Evolutionary conservation across 2,113 vertebrate species (phyloP).

Genomic region (Meles meles): DNA sequence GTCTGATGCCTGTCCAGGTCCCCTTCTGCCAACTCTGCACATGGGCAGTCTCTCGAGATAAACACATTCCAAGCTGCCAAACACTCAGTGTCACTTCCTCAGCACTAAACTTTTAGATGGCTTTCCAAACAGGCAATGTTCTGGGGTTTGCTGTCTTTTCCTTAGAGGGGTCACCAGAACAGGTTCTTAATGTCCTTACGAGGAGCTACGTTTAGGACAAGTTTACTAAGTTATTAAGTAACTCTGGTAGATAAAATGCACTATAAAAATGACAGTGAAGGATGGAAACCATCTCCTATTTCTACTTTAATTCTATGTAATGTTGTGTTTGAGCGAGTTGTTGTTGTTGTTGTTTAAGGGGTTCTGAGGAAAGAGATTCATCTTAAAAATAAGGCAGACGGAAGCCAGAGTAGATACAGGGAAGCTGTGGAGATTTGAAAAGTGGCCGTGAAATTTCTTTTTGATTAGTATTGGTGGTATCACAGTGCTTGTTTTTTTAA

Average conservation of each 20-base stretch:
- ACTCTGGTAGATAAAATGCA: neutral
- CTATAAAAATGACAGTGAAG: neutral
- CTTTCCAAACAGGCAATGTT: neutral
- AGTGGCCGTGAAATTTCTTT: neutral
- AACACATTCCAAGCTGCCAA: neutral
- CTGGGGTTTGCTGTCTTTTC: neutral
- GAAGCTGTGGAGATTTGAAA: neutral
- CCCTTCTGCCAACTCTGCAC: neutral
- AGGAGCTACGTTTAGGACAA: neutral
- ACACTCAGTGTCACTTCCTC: neutral
- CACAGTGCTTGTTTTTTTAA: neutral
- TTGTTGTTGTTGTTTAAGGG: neutral
- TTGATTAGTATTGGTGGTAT: neutral
- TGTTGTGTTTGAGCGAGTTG: neutral
- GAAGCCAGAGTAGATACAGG: neutral
- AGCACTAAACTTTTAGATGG: neutral
- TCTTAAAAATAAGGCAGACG: neutral
- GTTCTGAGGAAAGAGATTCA: neutral
- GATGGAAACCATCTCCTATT: neutral
- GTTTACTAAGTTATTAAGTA: neutral
- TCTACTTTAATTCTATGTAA: neutral
- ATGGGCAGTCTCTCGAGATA: neutral
- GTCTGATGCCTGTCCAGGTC: neutral
- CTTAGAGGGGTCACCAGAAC: neutral
- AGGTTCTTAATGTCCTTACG: neutral